Conservation (phyloP, 2,113 vertebrate genomes). For the Caranx melampygus region DNA sequence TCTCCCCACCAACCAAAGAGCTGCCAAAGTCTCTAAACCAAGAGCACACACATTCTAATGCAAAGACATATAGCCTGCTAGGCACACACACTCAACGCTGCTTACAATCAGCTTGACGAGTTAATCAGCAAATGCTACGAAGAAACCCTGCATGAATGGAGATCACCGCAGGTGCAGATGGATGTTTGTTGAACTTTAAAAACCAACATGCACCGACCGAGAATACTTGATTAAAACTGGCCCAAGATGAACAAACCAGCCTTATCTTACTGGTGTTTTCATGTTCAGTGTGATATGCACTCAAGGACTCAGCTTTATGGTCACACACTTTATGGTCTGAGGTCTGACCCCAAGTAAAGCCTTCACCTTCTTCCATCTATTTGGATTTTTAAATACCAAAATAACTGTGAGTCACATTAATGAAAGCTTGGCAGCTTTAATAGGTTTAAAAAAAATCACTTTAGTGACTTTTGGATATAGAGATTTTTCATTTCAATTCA, state of each 20-base stretch:
- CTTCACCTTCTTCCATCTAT: background rate
- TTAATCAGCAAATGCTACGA: slow-evolving; percentile 45
- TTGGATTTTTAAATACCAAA: background rate
- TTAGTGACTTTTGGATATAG: background rate
- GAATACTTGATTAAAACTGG: background rate
- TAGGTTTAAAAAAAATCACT: background rate
- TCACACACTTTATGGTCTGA: background rate
- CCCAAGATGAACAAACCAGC: background rate
- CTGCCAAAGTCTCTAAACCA: slow-evolving; percentile 62
- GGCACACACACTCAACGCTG: slow-evolving; percentile 39
- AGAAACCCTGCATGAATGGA: slow-evolving; percentile 3
- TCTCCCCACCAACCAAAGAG: slow-evolving; percentile 56
- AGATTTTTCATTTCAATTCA: no score
- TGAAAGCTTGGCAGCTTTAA: background rate
- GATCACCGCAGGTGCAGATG: background rate
- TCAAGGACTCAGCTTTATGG: background rate
- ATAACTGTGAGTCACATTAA: background rate
- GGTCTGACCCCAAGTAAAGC: background rate
- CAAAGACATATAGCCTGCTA: slow-evolving; percentile 39
- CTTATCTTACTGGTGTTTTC: background rate
- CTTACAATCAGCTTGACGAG: slow-evolving; percentile 44
- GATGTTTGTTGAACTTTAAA: slow-evolving; percentile 18
- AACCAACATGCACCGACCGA: background rate
- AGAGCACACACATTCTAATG: slow-evolving; percentile 37
- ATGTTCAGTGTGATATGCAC: background rate